Evolutionary conservation across 2,113 vertebrate genomes (phyloP), one percentile per base, ranked within the genome.

Genomic region (Vimba vimba): DNA sequence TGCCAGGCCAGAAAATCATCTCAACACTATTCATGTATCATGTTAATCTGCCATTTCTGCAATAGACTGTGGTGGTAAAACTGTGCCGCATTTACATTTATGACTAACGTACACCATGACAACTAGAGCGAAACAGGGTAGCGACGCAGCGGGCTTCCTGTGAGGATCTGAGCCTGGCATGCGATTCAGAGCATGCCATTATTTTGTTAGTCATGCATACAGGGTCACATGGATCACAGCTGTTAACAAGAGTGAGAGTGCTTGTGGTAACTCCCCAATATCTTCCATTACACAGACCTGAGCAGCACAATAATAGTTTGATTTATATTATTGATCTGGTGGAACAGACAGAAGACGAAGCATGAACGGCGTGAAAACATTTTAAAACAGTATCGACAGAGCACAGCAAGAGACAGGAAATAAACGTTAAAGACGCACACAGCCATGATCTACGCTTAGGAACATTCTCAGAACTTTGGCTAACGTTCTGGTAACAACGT

Each of bases 131-230:
- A 74, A 73, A 74, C 66, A 17, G 64, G 77, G 21, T 33, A 86
- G 50, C 13, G 27, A 45, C 47, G 69, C 76, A 82, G 15, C 9
- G 7, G n/a, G 77, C 21, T 79, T 73, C 66, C 85, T 64, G 57
- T 39, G 43, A 82, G 85, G 30, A 86, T 57, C 11, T 39, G 13
- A 45, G 86, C 78, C 64, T 68, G 59, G 60, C 71, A 85, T 43
- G 59, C 59, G 39, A 81, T 52, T 64, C 50, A 83, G 59, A 78
- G 69, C 77, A 82, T 82, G 73, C 57, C 45, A 68, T 83, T 81
- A 87, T 79, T 78, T 80, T 82, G 52, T 86, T 86, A 89, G 77
- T 75, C 66, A 82, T 66, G 68, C 77, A 21, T 82, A 33, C 50
- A 50, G 69, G 23, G 30, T 57, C 64, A 25, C 83, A 85, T 79